Conservation (phyloP, 2,888 invertebrate species). For the Agrotis clavis region DNA sequence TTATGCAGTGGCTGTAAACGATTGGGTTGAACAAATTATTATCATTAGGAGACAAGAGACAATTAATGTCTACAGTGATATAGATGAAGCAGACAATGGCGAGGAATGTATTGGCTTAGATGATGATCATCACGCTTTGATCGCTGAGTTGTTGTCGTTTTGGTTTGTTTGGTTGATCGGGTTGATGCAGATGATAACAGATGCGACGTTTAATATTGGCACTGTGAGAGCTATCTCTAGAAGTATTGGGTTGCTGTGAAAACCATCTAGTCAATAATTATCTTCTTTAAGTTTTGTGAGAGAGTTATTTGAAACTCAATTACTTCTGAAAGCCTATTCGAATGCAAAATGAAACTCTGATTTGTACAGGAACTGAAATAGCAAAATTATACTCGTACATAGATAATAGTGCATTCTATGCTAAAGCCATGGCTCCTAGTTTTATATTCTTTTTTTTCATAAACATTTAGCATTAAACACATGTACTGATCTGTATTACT, state of each 20-base stretch:
- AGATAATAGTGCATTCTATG: too few relatives aligned
- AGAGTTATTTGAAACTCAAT: neutral
- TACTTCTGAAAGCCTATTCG: too few relatives aligned
- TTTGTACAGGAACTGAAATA: too few relatives aligned
- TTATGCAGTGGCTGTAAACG: constrained; percentile 41
- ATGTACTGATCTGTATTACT: too few relatives aligned
- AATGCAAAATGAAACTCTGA: too few relatives aligned
- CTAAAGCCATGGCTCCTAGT: too few relatives aligned
- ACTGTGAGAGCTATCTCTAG: constrained; percentile 1
- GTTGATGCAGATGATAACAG: constrained; percentile 32
- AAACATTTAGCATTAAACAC: too few relatives aligned
- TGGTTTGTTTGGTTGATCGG: too few relatives aligned
- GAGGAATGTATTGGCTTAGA: constrained; percentile 45
- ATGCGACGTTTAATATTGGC: constrained; percentile 23
- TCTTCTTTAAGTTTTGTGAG: neutral
- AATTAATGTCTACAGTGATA: constrained; percentile 45
- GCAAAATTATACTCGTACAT: too few relatives aligned
- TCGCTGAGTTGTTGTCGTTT: constrained; percentile 32
- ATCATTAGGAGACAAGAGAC: constrained; percentile 22
- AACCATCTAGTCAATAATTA: neutral
- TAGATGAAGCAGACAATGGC: constrained; percentile 14
- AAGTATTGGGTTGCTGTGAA: neutral
- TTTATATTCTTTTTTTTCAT: too few relatives aligned
- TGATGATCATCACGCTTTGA: constrained; percentile 16
- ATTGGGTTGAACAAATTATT: constrained; percentile 55